These are phyloP conservation scores for Lepilemur ruficaudatus DNA, from an alignment of 2,797 vertebrate genomes.

Conservation along the genomic window DNA sequence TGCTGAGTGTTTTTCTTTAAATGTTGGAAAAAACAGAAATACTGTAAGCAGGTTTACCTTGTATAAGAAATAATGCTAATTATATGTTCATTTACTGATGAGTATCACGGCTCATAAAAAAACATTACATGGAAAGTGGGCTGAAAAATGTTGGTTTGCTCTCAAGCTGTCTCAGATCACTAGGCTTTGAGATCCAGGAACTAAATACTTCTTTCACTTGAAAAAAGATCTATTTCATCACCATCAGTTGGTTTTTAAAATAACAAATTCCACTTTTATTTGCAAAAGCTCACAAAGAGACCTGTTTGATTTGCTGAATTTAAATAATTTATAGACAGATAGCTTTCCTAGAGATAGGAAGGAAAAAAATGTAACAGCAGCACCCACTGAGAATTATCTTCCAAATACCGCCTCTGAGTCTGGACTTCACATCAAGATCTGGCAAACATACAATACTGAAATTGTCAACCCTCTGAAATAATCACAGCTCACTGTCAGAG, in stretches of 20 bases:
- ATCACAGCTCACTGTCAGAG: not conserved
- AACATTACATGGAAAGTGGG: constrained; percentile 41
- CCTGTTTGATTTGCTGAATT: constrained; percentile 50
- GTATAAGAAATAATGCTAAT: not conserved
- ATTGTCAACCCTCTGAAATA: constrained; percentile 15
- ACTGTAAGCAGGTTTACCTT: not conserved
- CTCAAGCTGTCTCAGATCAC: constrained; percentile 1
- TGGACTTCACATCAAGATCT: constrained; percentile 64
- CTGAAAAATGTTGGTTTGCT: constrained; percentile 40
- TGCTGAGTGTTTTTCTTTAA: not conserved
- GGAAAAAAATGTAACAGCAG: constrained; percentile 3
- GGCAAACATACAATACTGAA: not conserved
- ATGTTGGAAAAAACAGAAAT: not conserved
- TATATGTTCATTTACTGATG: not conserved
- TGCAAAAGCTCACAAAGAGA: constrained; percentile 44
- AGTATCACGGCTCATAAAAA: constrained; percentile 32
- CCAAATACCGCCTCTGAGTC: constrained; percentile 30
- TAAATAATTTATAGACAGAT: constrained; percentile 40
- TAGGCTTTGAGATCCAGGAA: not conserved
- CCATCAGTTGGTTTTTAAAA: not conserved
- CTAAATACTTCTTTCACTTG: constrained; percentile 16
- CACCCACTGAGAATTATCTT: constrained; percentile 30
- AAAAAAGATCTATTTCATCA: not conserved
- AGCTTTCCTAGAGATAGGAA: constrained; percentile 28
- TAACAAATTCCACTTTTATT: constrained; percentile 56